Evolutionary conservation across 2,797 vertebrate species (phyloP), one percentile per base, ranked within the genome.

Genomic region (Typhlichthys eigenmanni): DNA sequence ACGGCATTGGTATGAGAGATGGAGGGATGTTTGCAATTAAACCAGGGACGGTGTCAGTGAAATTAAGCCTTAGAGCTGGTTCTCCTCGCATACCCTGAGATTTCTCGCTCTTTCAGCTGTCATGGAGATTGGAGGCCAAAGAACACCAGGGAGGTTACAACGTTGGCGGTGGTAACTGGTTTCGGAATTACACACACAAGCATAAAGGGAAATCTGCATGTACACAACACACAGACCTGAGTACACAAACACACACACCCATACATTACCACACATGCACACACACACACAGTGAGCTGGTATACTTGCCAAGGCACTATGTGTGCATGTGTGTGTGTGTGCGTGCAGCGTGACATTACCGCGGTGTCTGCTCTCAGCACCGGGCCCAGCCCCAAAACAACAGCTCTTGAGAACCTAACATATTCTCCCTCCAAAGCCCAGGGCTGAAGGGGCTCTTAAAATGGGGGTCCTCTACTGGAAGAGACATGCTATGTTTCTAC

Each of bases 21-120:
- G 64, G 76, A 83, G 80, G 86, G 82, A 88, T 82, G 89, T 91
- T 92, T 84, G 89, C 91, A 93, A 92, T 93, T 93, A 92, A 89
- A 80, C 71, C 68, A 86, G 90, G 89, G 89, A 91, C 87, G 90
- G 86, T 88, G 87, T 89, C 72, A 55, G 76, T 78, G 76, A 92
- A 94, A 93, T 93, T 91, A 92, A 82, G 89, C 91, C 92, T 93
- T 88, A 88, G 85, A 92, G 92, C 89, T 81, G 86, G 82, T 60
- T 16, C 58, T 64, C 63, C 13, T 34, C 38, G 7, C 29, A 16
- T 29, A 17, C 47, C 57, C 49, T 19, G 60, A 69, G 59, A 74
- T 80, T 62, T 3, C 19, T 38, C 34, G 45, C 14, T 62, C 24
- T 68, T 76, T 58, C 47, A 47, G 64, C 64, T 34, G 9, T 74